Conservation (phyloP, 2,797 vertebrate species). For the Danio tinwini region DNA sequence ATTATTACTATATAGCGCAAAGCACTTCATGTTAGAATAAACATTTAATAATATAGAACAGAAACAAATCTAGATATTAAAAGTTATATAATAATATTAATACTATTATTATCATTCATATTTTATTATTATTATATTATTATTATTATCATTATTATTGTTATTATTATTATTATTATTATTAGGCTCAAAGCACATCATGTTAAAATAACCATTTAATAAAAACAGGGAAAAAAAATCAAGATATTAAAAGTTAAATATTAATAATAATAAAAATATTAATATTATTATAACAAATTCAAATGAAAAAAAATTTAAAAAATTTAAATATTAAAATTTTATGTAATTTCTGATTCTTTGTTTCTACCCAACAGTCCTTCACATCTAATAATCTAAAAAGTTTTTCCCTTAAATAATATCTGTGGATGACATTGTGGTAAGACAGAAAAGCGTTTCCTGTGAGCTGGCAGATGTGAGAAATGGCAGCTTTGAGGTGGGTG, state of each 20-base stretch:
- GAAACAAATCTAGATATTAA: background rate
- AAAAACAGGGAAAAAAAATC: background rate
- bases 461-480: constrained; percentile 34
- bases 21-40: background rate
- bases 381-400: background rate
- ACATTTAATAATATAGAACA: background rate
- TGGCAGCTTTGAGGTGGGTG: constrained; percentile 26
- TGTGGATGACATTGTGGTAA: background rate
- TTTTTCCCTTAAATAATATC: background rate
- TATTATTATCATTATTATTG: too few species aligned
- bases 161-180: too few species aligned
- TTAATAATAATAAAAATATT: background rate
- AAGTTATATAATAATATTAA: background rate
- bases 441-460: background rate
- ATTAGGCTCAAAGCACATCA: too few species aligned
- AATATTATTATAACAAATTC: background rate
- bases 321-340: background rate
- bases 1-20: background rate
- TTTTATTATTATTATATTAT: too few species aligned
- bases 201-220: background rate
- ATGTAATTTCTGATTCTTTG: background rate
- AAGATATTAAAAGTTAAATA: background rate
- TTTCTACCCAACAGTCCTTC: background rate
- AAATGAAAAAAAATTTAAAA: background rate
- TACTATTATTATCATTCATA: too few species aligned